These are phyloP conservation scores for Cephus nigrinus DNA, from an alignment of 2,888 invertebrate genomes.

Conservation along the genomic window DNA sequence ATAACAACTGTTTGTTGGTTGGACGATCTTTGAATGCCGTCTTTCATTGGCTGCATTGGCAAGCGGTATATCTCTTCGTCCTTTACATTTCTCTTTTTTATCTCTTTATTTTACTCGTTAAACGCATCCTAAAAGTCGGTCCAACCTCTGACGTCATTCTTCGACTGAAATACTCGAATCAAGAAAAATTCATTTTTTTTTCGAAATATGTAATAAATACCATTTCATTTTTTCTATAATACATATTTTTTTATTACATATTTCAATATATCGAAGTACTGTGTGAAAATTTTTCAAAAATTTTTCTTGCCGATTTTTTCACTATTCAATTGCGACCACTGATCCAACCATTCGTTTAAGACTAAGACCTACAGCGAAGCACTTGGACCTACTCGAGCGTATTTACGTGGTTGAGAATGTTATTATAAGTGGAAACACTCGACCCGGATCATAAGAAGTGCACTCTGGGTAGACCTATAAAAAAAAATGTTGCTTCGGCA, in stretches of 20 bases:
- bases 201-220: not conserved
- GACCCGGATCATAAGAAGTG: not conserved
- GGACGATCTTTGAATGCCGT: slow-evolving; percentile 8
- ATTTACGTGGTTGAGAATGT: slow-evolving; percentile 60
- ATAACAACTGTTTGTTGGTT: not conserved
- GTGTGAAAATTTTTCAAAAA: not conserved
- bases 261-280: not conserved
- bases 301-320: slow-evolving; percentile 21
- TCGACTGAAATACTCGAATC: not conserved
- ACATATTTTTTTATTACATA: not conserved
- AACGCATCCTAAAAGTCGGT: not conserved
- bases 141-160: not conserved
- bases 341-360: slow-evolving; percentile 35
- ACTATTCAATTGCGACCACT: slow-evolving; percentile 22
- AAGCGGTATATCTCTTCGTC: not conserved
- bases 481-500: not conserved
- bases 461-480: not conserved
- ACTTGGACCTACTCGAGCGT: slow-evolving; percentile 49
- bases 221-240: not conserved
- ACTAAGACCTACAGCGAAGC: slow-evolving; percentile 56
- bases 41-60: slow-evolving; percentile 1
- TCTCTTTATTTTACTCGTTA: not conserved
- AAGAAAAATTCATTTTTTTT: not conserved
- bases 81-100: not conserved
- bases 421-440: slow-evolving; percentile 58